Base-by-base conservation (phyloP, 2,888 invertebrate genomes). In the Machimus rusticus region DNA sequence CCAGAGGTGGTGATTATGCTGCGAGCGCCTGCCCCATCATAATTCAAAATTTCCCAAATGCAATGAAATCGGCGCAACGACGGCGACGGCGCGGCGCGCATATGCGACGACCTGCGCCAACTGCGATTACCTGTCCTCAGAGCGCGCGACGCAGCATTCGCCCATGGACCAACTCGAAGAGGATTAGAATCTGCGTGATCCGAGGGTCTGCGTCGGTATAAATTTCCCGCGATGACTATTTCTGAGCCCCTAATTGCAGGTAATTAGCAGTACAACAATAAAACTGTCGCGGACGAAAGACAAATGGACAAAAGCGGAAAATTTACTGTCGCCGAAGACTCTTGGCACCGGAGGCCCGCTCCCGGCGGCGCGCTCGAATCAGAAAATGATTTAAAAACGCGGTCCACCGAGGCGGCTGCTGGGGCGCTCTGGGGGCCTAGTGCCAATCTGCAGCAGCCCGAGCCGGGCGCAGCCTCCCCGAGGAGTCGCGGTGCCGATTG, bases 211-310 rank as follows among this genome's bases (percentile, higher is more conserved):
- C 66, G 78, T 23, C 46, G 23, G 43, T 81, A 88, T 88, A 88
- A 88, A 88, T 88, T 87, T 81, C 51, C 74, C 43, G 57, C 66
- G 81, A 74, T 87, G 88, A 79, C 78, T 86, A 81, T 86, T 88
- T 88, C 74, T 85, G 31, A 88, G 87, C 76, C 74, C 19, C 55
- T 88, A 88, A 88, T 88, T 87, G 87, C 34, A 46, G 84, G 86
- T 88, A 88, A 88, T 88, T 88, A 88, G 88, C 46, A 66, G 86
- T 85, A 87, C 86, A 88, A 88, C 88, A 88, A 88, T 88, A 88
- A 88, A 88, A 87, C 86, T 87, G 88, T 88, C 87, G 43, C 66
- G 39, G 78, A 34, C 66, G 37, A 55, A 55, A 55, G 81, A 81
- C 81, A 81, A 81, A 81, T 81, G 34, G 51, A 55, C 81, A 51